These are phyloP conservation scores for Sicus ferrugineus DNA, from an alignment of 2,888 invertebrate genomes.

Conservation along the genomic window DNA sequence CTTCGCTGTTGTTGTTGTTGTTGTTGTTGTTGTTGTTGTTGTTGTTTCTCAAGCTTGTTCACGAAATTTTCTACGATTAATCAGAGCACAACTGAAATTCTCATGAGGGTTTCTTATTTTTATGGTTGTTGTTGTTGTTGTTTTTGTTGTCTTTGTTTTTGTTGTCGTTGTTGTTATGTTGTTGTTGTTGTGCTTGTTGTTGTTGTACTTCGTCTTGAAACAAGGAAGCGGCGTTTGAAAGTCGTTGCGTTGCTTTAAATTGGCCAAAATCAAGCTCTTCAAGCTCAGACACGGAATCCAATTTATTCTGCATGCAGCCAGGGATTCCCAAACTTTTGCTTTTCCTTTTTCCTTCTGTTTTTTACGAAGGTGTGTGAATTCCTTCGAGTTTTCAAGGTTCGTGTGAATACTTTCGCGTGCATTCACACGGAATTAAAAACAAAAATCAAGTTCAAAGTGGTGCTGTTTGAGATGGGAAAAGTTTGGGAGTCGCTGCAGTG, in stretches of 20 bases:
- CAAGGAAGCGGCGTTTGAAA: slow-evolving; percentile 35
- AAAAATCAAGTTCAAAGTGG: too few relatives aligned
- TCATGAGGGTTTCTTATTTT: too few relatives aligned
- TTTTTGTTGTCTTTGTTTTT: slow-evolving; percentile 27
- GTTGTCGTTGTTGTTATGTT: slow-evolving; percentile 17
- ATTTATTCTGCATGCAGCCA: not conserved
- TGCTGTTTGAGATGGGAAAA: too few relatives aligned
- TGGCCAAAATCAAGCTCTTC: slow-evolving; percentile 38
- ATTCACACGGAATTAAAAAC: too few relatives aligned
- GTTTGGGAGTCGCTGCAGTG: slow-evolving; percentile 15
- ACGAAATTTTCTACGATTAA: too few relatives aligned
- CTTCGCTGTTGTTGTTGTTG: slow-evolving; percentile 9
- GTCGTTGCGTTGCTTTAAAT: slow-evolving; percentile 24
- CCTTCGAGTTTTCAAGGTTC: too few relatives aligned
- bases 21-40: slow-evolving; percentile 28
- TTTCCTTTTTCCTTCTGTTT: not conserved
- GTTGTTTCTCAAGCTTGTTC: too few relatives aligned
- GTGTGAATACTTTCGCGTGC: too few relatives aligned
- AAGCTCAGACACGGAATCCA: slow-evolving; percentile 15
- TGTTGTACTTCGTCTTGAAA: slow-evolving; percentile 19
- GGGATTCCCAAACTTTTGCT: not conserved
- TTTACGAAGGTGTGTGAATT: too few relatives aligned
- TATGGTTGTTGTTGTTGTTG: too few relatives aligned
- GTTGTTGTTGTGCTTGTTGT: slow-evolving; percentile 26
- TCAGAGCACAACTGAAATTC: too few relatives aligned